A percentile compares a stretch with the other conserved stretches of the same genome.
phyloP scores from a whole-genome alignment of 2,113 vertebrate genomes.

The Alexandromys fortis region DNA sequence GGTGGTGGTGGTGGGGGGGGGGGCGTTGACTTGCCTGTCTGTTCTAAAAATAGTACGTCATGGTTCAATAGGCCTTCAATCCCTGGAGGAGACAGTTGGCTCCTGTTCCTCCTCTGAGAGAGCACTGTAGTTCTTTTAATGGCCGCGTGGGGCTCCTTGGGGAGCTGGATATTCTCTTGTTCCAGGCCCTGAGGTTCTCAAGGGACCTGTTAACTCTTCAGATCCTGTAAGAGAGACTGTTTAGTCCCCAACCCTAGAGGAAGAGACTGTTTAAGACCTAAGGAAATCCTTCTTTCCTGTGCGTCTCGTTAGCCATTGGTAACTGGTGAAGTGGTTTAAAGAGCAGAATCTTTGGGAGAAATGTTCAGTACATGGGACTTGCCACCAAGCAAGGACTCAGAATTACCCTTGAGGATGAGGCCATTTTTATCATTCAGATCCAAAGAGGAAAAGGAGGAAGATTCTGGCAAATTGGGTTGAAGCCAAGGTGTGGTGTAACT shows the following conservation, averaged over 20 bases:
- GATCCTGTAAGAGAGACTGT: constrained; percentile 39
- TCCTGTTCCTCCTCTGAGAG: constrained; percentile 47
- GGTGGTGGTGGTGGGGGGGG: neutral
- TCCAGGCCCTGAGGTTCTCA: constrained; percentile 42
- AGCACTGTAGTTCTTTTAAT: constrained; percentile 21
- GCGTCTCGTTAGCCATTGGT: constrained; percentile 49
- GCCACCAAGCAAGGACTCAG: neutral
- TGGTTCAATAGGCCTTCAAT: neutral
- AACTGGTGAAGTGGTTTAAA: constrained; percentile 15
- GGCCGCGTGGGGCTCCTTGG: neutral
- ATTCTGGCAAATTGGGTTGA: neutral
- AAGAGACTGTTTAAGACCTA: neutral
- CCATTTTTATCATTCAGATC: constrained; percentile 17
- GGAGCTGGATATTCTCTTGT: constrained; percentile 54
- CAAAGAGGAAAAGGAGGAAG: neutral
- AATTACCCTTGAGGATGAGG: neutral
- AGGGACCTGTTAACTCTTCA: constrained; percentile 49
- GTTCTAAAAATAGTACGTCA: constrained; percentile 7
- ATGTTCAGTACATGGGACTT: neutral
- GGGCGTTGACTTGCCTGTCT: neutral
- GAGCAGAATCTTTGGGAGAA: neutral
- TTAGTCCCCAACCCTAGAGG: constrained; percentile 23
- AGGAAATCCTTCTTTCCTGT: constrained; percentile 48
- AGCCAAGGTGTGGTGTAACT: neutral
- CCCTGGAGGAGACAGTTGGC: neutral